phyloP scores from a whole-genome alignment of 2,888 invertebrate species.

The Himalopsyche kuldschensis region DNA sequence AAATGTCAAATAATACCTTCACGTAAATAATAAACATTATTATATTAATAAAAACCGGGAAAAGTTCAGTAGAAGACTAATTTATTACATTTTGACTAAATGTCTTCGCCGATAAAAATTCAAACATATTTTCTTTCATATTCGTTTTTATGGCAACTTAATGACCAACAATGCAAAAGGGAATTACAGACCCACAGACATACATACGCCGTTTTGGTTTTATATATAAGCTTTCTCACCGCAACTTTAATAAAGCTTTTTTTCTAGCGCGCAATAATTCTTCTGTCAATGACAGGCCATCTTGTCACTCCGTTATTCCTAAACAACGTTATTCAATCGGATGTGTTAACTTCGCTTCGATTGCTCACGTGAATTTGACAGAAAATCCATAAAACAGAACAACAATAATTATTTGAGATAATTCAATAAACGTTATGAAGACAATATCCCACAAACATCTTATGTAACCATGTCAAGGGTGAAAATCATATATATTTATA shows the following conservation, averaged over 20 bases:
- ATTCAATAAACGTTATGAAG: not conserved
- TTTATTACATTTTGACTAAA: no score
- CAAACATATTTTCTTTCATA: no score
- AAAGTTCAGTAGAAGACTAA: no score
- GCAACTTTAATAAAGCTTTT: not conserved
- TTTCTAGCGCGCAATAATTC: not conserved
- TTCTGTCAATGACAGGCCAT: not conserved
- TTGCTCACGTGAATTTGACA: not conserved
- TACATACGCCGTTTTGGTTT: no score
- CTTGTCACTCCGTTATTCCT: not conserved
- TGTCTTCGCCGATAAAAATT: no score
- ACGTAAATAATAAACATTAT: no score
- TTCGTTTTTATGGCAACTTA: no score
- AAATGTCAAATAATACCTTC: no score
- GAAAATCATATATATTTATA: not conserved
- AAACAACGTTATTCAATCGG: not conserved
- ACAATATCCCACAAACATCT: not conserved
- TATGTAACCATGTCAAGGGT: not conserved
- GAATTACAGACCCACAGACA: no score
- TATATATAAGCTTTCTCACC: not conserved
- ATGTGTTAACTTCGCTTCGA: not conserved
- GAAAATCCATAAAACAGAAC: not conserved
- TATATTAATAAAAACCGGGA: no score
- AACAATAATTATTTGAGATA: not conserved
- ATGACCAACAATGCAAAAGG: no score